These are phyloP conservation scores for Malacosoma neustria DNA, from an alignment of 2,888 invertebrate genomes.

Conservation along the genomic window DNA sequence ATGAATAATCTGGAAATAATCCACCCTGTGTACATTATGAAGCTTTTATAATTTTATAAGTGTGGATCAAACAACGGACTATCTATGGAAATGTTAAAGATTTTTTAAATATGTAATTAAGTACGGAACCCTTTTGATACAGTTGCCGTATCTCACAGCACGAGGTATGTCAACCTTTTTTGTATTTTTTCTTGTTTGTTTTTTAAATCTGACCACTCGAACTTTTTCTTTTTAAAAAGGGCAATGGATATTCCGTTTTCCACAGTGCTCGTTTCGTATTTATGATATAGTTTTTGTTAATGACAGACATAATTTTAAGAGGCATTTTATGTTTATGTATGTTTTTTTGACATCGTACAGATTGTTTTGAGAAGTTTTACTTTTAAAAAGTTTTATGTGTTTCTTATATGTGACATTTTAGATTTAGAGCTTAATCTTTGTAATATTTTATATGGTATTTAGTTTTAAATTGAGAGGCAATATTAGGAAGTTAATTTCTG, in stretches of 20 bases:
- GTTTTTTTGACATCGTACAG: slow-evolving; percentile 13
- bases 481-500: too few relatives aligned
- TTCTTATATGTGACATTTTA: not conserved
- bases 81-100: too few relatives aligned
- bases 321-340: slow-evolving; percentile 6
- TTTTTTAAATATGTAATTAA: too few relatives aligned
- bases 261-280: slow-evolving; percentile 50
- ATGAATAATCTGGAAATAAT: too few relatives aligned
- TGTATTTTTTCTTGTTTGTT: slow-evolving; percentile 24
- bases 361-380: slow-evolving; percentile 10
- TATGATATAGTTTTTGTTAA: slow-evolving; percentile 60
- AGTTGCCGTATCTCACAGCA: not conserved
- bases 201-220: slow-evolving; percentile 25
- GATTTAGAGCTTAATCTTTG: not conserved
- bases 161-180: not conserved
- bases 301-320: slow-evolving; percentile 37
- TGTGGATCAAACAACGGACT: too few relatives aligned
- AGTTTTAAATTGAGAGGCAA: too few relatives aligned
- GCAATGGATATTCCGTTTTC: slow-evolving; percentile 52
- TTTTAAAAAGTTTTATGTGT: not conserved
- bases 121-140: slow-evolving; percentile 1
- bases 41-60: too few relatives aligned
- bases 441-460: too few relatives aligned
- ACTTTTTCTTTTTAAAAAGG: slow-evolving; percentile 35
- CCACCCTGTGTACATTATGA: too few relatives aligned